Percentiles rank a stretch among this genome's conserved stretches.
These are phyloP conservation scores for Microcebus ravelobensis DNA, from an alignment of 2,113 vertebrate species.

Conservation along the genomic window DNA sequence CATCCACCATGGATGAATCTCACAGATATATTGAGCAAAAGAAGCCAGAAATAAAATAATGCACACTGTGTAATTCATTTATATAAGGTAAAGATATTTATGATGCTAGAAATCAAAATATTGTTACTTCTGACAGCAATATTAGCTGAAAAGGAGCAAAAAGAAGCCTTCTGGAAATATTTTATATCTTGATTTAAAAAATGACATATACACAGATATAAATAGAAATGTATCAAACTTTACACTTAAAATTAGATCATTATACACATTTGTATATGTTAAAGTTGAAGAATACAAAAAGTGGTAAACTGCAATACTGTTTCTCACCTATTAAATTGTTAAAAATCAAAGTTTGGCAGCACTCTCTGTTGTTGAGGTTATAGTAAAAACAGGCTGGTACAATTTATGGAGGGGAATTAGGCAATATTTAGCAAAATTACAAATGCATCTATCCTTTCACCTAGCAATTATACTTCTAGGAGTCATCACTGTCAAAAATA, in stretches of 20 bases:
- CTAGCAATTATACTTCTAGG: neutral
- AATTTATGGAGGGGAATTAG: neutral
- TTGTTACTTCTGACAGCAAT: neutral
- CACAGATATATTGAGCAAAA: neutral
- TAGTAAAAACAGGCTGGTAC: neutral
- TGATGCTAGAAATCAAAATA: neutral
- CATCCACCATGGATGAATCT: neutral
- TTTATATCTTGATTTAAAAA: neutral
- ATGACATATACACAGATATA: neutral
- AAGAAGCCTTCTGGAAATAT: neutral
- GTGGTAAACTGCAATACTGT: neutral
- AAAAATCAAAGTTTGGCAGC: neutral
- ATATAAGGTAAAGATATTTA: neutral
- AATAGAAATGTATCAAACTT: neutral
- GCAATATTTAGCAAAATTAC: neutral
- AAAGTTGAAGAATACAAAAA: neutral
- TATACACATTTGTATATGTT: neutral
- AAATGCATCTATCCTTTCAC: neutral
- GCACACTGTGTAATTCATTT: neutral
- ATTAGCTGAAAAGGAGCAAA: neutral
- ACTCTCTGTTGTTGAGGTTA: neutral
- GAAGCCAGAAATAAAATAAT: neutral
- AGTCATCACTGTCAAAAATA: neutral
- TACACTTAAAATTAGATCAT: slow-evolving; percentile 7
- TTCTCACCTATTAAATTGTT: neutral